These are phyloP conservation scores for Ganaspis brasiliensis DNA, from an alignment of 2,888 invertebrate species.

Conservation along the genomic window DNA sequence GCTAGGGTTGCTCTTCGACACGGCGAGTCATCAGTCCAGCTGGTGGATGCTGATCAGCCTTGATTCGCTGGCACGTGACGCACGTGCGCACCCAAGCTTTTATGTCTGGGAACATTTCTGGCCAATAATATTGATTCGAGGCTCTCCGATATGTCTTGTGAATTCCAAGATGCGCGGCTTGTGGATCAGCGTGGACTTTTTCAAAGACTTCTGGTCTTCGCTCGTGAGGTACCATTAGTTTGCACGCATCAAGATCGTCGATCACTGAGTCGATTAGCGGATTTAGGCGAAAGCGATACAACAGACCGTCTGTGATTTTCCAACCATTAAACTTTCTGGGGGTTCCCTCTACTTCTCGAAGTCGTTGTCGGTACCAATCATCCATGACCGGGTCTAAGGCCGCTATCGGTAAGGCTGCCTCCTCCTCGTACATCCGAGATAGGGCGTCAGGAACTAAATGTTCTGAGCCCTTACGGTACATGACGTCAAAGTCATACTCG, in stretches of 20 bases:
- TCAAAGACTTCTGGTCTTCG: neutral
- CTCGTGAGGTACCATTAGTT: conserved; percentile 46
- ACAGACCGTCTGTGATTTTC: conserved; percentile 35
- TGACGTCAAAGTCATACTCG: conserved; percentile 55
- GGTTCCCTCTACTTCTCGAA: conserved; percentile 20
- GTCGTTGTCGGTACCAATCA: conserved; percentile 48
- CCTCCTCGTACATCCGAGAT: conserved; percentile 51
- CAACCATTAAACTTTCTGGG: conserved; percentile 51
- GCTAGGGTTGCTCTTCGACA: conserved; percentile 35
- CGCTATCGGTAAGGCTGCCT: neutral
- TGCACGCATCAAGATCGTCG: conserved; percentile 56
- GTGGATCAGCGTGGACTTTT: neutral
- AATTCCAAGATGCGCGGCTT: conserved; percentile 17
- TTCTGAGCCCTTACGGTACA: conserved; percentile 50
- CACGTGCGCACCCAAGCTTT: conserved; percentile 18
- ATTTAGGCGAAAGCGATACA: conserved; percentile 49
- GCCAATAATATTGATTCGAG: conserved; percentile 35
- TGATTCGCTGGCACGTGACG: conserved; percentile 23
- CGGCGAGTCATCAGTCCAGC: conserved; percentile 45
- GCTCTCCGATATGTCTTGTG: conserved; percentile 40
- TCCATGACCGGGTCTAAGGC: neutral
- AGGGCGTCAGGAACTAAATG: conserved; percentile 55
- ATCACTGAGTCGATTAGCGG: conserved; percentile 14
- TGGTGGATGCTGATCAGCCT: conserved; percentile 39
- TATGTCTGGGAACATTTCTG: conserved; percentile 38